These are phyloP conservation scores for Corythucha ciliata DNA, from an alignment of 2,888 invertebrate genomes.

Conservation along the genomic window DNA sequence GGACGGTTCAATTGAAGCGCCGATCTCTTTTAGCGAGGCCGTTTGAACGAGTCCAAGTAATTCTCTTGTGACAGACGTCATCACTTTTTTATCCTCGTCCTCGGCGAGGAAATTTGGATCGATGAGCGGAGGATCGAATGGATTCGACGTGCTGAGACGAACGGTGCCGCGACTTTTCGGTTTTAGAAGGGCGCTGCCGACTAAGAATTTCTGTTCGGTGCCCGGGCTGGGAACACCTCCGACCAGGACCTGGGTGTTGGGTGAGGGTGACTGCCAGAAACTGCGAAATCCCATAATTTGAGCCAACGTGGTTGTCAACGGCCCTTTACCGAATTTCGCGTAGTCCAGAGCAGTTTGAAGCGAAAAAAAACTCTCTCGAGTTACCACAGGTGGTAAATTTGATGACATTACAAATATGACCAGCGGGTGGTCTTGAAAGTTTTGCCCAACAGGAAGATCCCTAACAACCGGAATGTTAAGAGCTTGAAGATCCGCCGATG, in stretches of 20 bases:
- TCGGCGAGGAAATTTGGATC: conserved; percentile 86
- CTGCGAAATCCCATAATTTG: too few species aligned
- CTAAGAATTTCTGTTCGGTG: too few species aligned
- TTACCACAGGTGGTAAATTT: too few species aligned
- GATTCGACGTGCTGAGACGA: conserved; percentile 55
- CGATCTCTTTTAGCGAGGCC: conserved; percentile 5
- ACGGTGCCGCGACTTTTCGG: conserved; percentile 78
- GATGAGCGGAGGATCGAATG: conserved; percentile 69
- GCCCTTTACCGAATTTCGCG: conserved; percentile 4
- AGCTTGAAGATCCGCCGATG: conserved; percentile 21
- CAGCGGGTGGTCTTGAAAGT: conserved; percentile 27
- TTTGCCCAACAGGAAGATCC: conserved; percentile 29
- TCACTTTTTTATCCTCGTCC: conserved; percentile 68
- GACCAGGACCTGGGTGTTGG: too few species aligned
- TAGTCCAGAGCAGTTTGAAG: conserved; percentile 3
- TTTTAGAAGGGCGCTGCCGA: conserved; percentile 75
- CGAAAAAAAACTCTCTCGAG: too few species aligned
- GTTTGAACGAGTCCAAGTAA: too few species aligned
- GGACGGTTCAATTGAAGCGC: conserved; percentile 13
- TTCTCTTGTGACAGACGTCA: conserved; percentile 58
- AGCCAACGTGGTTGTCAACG: conserved; percentile 5
- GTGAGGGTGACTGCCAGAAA: too few species aligned
- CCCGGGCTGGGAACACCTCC: too few species aligned
- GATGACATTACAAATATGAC: conserved; percentile 1
- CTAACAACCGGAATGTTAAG: conserved; percentile 20